Percentiles rank a stretch among this genome's conserved stretches.
These are phyloP conservation scores for Sardinella longiceps DNA, from an alignment of 2,797 vertebrate species.

Conservation along the genomic window DNA sequence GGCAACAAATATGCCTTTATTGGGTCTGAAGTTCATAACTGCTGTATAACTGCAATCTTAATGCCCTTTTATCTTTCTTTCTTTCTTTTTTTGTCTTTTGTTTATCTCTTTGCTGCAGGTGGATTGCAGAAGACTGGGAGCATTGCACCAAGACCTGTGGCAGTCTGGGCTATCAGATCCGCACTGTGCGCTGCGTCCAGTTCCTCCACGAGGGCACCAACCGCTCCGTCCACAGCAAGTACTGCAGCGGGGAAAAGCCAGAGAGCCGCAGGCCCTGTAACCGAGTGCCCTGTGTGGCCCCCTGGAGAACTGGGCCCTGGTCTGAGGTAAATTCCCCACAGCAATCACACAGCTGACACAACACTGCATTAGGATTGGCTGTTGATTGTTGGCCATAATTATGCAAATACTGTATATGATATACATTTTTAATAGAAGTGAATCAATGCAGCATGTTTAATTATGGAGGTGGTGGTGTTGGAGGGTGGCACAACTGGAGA, in stretches of 20 bases:
- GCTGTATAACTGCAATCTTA: neutral
- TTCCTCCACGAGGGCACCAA: constrained; percentile 82
- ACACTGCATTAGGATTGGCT: neutral
- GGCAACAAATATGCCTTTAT: too few relatives aligned
- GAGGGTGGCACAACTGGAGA: too few relatives aligned
- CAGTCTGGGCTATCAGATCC: constrained; percentile 88
- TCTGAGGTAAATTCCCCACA: constrained; percentile 67
- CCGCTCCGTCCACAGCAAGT: constrained; percentile 91
- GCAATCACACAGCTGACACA: too few relatives aligned
- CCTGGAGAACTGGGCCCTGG: constrained; percentile 91
- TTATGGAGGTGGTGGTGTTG: too few relatives aligned
- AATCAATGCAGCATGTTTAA: too few relatives aligned
- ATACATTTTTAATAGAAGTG: too few relatives aligned
- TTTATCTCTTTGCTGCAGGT: constrained; percentile 69
- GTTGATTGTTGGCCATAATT: neutral
- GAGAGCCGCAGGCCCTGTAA: constrained; percentile 88
- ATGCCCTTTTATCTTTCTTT: neutral
- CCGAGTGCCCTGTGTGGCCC: constrained; percentile 80
- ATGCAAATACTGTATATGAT: too few relatives aligned
- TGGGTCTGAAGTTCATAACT: too few relatives aligned
- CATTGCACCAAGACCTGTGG: constrained; percentile 93
- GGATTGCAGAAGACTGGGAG: constrained; percentile 93
- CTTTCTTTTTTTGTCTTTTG: neutral
- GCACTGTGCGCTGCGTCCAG: constrained; percentile 89
- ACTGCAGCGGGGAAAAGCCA: constrained; percentile 86